Conservation (phyloP, 1,140 invertebrate species). For the Polyergus mexicanus region DNA sequence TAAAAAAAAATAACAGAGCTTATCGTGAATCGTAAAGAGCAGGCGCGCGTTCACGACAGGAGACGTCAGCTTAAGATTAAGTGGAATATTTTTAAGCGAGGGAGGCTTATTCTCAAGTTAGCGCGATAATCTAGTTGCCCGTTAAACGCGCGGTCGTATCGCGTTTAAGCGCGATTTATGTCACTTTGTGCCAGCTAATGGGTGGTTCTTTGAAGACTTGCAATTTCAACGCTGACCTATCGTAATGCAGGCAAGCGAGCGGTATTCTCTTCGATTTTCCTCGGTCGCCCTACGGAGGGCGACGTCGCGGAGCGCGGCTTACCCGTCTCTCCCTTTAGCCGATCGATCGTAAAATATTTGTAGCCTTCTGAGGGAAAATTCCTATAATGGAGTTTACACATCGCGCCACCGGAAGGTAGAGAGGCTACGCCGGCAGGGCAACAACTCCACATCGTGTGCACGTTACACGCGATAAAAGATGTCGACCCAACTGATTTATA, state of each 20-base stretch:
- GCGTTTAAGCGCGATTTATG: slow-evolving; percentile 43
- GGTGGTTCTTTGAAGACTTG: slow-evolving; percentile 59
- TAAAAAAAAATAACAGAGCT: not conserved
- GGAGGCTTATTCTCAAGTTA: not conserved
- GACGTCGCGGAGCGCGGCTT: not conserved
- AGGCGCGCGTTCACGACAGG: not conserved
- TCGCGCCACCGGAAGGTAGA: slow-evolving; percentile 55
- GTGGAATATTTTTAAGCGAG: slow-evolving; percentile 14
- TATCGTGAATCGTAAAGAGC: not conserved
- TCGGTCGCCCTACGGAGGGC: slow-evolving; percentile 46
- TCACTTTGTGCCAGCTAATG: slow-evolving; percentile 47
- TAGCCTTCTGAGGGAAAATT: slow-evolving; percentile 64
- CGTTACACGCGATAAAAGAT: slow-evolving; percentile 30
- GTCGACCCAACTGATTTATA: slow-evolving; percentile 57
- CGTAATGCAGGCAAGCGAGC: slow-evolving; percentile 36
- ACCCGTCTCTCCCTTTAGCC: slow-evolving; percentile 43
- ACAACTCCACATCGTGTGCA: slow-evolving; percentile 13
- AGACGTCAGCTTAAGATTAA: slow-evolving; percentile 4
- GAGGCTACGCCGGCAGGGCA: not conserved
- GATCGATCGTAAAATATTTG: slow-evolving; percentile 74
- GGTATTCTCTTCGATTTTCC: slow-evolving; percentile 52
- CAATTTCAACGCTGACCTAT: slow-evolving; percentile 65
- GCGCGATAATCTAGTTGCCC: slow-evolving; percentile 8
- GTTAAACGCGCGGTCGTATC: slow-evolving; percentile 17
- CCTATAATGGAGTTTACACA: slow-evolving; percentile 64